phyloP scores from a whole-genome alignment of 23 tunicate genomes.

The Halocynthia aurantium region DNA sequence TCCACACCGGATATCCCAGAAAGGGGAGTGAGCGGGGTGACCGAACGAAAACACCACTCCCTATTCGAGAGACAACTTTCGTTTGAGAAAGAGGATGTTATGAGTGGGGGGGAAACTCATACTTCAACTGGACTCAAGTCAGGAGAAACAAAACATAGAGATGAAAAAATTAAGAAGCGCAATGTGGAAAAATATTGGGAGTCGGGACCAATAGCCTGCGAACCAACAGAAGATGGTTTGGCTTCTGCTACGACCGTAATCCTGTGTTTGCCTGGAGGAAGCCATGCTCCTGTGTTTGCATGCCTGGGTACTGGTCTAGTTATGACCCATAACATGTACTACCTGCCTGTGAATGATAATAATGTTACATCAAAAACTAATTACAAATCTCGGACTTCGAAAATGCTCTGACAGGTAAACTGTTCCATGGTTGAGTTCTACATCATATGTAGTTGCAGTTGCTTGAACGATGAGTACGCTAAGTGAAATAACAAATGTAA shows the following conservation, averaged over 20 bases:
- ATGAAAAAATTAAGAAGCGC: no score
- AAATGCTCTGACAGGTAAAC: neutral
- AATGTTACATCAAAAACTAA: neutral
- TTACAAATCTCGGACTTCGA: neutral
- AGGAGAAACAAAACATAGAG: no score
- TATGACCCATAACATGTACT: slow-evolving; percentile 11
- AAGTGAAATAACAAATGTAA: no score
- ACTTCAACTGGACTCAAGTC: no score
- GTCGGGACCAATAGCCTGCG: slow-evolving; percentile 31
- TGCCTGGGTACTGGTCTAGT: slow-evolving; percentile 48
- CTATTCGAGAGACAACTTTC: no score
- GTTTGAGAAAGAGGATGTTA: no score
- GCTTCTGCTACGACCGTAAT: slow-evolving; percentile 42
- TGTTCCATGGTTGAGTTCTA: neutral
- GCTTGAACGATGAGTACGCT: no score
- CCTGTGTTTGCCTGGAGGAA: slow-evolving; percentile 34
- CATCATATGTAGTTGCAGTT: no score
- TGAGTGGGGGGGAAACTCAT: no score
- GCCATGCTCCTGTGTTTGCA: slow-evolving; percentile 5
- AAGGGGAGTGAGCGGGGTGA: neutral
- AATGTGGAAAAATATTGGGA: neutral
- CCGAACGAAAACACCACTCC: no score
- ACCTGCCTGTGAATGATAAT: neutral
- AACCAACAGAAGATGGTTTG: slow-evolving; percentile 18
- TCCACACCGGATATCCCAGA: slow-evolving; percentile 8